These are phyloP conservation scores for Palythoa grandiflora DNA, from an alignment of 92 coral and sea anemone species.

Conservation along the genomic window DNA sequence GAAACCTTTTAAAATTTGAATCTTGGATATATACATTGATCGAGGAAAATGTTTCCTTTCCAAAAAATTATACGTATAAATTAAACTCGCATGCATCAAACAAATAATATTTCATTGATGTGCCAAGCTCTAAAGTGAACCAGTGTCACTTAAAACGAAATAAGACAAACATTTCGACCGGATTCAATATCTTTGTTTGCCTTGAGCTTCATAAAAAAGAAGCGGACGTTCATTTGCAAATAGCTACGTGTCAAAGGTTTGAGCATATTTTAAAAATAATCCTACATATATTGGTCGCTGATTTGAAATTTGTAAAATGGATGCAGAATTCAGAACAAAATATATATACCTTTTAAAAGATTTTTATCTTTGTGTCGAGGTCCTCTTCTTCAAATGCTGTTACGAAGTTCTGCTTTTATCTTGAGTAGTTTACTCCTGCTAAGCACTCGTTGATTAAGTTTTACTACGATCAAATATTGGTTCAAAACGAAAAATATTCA, in stretches of 20 bases:
- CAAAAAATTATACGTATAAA: neutral
- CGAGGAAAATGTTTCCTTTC: neutral
- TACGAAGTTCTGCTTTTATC: neutral
- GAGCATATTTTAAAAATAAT: neutral
- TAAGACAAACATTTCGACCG: neutral
- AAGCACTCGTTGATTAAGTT: neutral
- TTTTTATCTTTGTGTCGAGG: neutral
- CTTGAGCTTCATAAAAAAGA: neutral
- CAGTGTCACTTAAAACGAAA: neutral
- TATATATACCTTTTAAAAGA: conserved; percentile 7
- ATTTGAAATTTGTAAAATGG: neutral
- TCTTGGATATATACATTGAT: neutral
- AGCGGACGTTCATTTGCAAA: conserved; percentile 4
- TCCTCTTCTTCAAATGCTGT: neutral
- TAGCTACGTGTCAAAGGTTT: conserved; percentile 21
- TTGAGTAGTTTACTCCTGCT: neutral
- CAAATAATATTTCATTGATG: neutral
- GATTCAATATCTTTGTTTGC: neutral
- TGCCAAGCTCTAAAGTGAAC: neutral
- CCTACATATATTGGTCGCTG: neutral
- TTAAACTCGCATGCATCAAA: neutral
- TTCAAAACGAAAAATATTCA: neutral
- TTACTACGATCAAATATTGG: neutral
- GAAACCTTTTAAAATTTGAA: neutral
- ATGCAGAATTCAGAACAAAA: neutral